Evolutionary conservation across 2,797 vertebrate species (phyloP).

Genomic region (Nannoperca obscura): DNA sequence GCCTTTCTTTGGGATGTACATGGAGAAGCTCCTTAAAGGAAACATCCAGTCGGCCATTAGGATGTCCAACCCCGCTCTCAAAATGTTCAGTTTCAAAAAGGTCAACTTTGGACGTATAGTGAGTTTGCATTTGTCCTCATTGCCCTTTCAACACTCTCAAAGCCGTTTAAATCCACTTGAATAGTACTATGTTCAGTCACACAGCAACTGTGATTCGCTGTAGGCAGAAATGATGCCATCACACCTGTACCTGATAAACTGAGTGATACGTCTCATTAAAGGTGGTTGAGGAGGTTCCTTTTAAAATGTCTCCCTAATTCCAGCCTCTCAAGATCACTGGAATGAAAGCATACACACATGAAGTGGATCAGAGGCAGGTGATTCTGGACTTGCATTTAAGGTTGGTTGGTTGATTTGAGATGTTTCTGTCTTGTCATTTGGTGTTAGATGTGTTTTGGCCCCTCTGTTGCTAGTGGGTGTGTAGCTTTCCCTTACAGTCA

Average conservation of each 20-base stretch:
- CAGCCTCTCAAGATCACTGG: conserved; percentile 93
- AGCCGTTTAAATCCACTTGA: neutral
- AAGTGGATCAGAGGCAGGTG: conserved; percentile 90
- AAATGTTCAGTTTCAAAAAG: conserved; percentile 93
- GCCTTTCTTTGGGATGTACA: conserved; percentile 94
- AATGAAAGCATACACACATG: conserved; percentile 90
- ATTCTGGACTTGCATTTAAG: conserved; percentile 91
- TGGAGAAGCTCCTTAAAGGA: conserved; percentile 93
- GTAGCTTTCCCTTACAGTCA: neutral
- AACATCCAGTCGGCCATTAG: conserved; percentile 89
- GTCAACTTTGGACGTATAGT: conserved; percentile 94
- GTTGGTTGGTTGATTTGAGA: too few species aligned
- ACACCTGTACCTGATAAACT: neutral
- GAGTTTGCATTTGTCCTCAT: conserved; percentile 32
- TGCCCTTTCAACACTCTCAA: neutral
- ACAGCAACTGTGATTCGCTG: too few species aligned
- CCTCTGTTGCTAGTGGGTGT: neutral
- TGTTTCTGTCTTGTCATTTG: neutral
- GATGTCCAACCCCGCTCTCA: conserved; percentile 87
- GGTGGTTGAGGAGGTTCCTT: neutral
- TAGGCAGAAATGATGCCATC: neutral
- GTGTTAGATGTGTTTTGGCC: neutral
- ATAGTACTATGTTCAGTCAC: neutral
- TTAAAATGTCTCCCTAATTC: conserved; percentile 48
- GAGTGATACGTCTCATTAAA: neutral